Evolutionary conservation across 2,888 invertebrate species (phyloP).

Genomic region (Criorhina ranunculi): DNA sequence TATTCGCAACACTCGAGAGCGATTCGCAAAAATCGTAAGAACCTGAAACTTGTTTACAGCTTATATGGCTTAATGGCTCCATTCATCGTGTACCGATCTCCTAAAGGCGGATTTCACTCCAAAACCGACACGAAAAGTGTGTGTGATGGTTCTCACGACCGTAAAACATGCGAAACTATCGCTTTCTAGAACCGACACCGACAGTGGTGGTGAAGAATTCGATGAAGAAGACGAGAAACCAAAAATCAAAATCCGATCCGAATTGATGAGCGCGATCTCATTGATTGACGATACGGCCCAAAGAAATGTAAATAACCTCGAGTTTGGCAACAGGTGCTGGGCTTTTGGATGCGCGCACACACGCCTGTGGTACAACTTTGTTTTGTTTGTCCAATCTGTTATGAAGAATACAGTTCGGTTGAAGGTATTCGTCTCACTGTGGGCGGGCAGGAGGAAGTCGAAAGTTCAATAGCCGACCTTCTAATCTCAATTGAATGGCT

Average conservation of each 20-base stretch:
- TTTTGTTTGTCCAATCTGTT: slow-evolving; percentile 31
- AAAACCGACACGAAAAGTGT: slow-evolving; percentile 40
- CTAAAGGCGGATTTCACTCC: background rate
- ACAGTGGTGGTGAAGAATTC: background rate
- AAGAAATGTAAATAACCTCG: slow-evolving; percentile 54
- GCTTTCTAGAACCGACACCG: slow-evolving; percentile 49
- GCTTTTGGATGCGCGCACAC: slow-evolving; percentile 7
- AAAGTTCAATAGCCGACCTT: slow-evolving; percentile 71
- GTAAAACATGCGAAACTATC: slow-evolving; percentile 57
- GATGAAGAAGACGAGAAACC: background rate
- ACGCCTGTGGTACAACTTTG: slow-evolving; percentile 28
- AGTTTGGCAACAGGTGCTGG: slow-evolving; percentile 34
- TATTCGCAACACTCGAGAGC: slow-evolving; percentile 51
- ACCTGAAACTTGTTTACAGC: slow-evolving; percentile 44
- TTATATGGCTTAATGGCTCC: slow-evolving; percentile 20
- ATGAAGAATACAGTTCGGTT: slow-evolving; percentile 13
- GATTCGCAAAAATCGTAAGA: slow-evolving; percentile 65
- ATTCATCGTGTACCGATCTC: slow-evolving; percentile 38
- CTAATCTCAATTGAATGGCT: slow-evolving; percentile 44
- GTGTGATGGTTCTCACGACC: slow-evolving; percentile 59
- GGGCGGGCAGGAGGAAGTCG: slow-evolving; percentile 28
- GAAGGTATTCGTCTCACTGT: background rate
- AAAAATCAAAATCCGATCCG: slow-evolving; percentile 16
- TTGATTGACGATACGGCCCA: slow-evolving; percentile 34
- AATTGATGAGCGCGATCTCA: slow-evolving; percentile 8